phyloP scores from a whole-genome alignment of 2,888 invertebrate species.

The Diadegma fenestrale region DNA sequence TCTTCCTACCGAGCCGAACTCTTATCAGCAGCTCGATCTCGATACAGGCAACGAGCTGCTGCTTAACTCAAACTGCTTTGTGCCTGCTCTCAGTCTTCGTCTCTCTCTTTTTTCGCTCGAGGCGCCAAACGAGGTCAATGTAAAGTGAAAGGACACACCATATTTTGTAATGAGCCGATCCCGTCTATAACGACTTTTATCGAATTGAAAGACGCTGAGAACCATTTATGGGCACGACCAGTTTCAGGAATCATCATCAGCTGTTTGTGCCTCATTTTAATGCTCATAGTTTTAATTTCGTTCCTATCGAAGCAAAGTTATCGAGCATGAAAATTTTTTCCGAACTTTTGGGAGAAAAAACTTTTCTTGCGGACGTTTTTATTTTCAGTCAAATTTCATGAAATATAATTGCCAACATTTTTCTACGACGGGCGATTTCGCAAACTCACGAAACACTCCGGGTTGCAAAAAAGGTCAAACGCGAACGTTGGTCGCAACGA shows the following conservation, averaged over 20 bases:
- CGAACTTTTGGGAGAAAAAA: neutral
- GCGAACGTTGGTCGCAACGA: neutral
- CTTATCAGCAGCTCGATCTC: neutral
- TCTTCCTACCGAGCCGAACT: conserved; percentile 38
- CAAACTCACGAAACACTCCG: conserved; percentile 7
- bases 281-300: neutral
- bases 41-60: neutral
- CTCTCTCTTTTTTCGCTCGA: conserved; percentile 22
- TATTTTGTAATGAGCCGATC: conserved; percentile 57
- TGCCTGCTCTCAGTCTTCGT: neutral
- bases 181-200: conserved; percentile 49
- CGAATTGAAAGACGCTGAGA: conserved; percentile 35
- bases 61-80: neutral
- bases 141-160: conserved; percentile 69
- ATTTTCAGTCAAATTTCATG: neutral
- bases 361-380: too few relatives aligned
- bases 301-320: neutral
- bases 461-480: conserved; percentile 28
- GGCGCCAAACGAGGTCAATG: conserved; percentile 65
- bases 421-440: neutral
- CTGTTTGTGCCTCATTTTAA: neutral
- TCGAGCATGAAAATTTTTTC: neutral
- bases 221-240: conserved; percentile 59
- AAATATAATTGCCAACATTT: neutral
- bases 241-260: conserved; percentile 22